Base-by-base conservation (phyloP, 1,140 invertebrate species). In the Lepidurus packardi region DNA sequence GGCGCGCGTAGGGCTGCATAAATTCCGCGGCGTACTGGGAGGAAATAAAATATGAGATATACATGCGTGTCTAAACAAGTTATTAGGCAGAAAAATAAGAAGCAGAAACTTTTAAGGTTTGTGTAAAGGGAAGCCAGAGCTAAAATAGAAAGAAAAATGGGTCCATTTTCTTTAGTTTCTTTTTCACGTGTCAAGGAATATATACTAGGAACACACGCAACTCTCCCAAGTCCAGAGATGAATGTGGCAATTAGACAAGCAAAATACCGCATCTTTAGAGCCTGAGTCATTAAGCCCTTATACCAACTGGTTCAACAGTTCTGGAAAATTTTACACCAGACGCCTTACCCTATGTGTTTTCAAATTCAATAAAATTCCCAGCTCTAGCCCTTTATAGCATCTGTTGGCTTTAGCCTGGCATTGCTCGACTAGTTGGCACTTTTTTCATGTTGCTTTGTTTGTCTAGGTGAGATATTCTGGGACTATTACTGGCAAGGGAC, bases 311-410 rank as follows among this genome's bases (percentile, higher is more conserved):
- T 65, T 65, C 53, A 65, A 65, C 53, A 65, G 21, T 65, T 7
- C 53, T 11, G 4, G 53, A 65, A 13, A 65, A 21, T 65, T 65
- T 9, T 34, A 34, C 34, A 34, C 34, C 34, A 34, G 34, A 73
- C 53, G 34, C 77, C 77, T 78, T 6, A 73, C 43, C 65, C 74
- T 2, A 73, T 1, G 42, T 25, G 74, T 25, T 74, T 75, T 42
- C 43, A 65, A 74, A 7, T 42, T 73, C 10, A 74, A 47, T 42
- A 8, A 16, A 16, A 11, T 21, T 16, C 25, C 13, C 42, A 25
- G 8, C 21, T n/a, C 24, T 7, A 75, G 25, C 42, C 16, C 74
- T 8, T 42, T 75, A 75, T 16, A 24, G 42, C 42, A 42, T 75
- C 11, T 13, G 24, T 42, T 75, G 25, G 25, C 11, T 75, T 75